phyloP scores from a whole-genome alignment of 2,797 vertebrate genomes.

The Pagetopsis macropterus region DNA sequence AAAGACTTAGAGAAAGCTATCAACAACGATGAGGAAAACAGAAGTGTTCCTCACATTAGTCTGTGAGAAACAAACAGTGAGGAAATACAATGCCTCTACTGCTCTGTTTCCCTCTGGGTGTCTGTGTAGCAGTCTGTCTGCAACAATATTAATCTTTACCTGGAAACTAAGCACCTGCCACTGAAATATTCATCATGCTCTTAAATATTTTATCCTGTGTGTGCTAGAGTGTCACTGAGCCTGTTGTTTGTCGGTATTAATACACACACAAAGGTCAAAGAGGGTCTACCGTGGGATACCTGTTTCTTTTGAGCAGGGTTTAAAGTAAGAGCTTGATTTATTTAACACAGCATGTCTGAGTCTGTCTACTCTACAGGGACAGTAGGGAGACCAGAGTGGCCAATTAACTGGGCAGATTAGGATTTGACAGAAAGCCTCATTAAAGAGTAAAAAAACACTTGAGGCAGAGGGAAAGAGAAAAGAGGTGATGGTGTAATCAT shows the following conservation, averaged over 20 bases:
- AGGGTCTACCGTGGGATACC: conserved; percentile 13
- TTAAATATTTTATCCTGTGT: conserved; percentile 79
- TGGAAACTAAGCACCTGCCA: conserved; percentile 56
- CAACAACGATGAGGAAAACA: conserved; percentile 1
- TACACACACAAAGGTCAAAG: conserved; percentile 44
- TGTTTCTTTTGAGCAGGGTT: neutral
- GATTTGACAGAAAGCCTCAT: conserved; percentile 26
- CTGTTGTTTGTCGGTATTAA: conserved; percentile 49
- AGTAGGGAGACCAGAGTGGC: conserved; percentile 19
- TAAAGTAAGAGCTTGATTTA: conserved; percentile 40
- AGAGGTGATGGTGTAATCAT: conserved; percentile 28
- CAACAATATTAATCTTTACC: conserved; percentile 59
- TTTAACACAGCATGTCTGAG: conserved; percentile 39
- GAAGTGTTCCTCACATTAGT: neutral
- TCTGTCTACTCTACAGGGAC: conserved; percentile 17
- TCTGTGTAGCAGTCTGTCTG: conserved; percentile 47
- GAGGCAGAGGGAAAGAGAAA: conserved; percentile 10
- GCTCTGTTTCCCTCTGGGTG: neutral
- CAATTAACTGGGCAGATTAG: conserved; percentile 32
- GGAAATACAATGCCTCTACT: neutral
- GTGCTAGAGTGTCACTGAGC: conserved; percentile 56
- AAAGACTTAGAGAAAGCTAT: conserved; percentile 3
- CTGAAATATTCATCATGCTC: conserved; percentile 80
- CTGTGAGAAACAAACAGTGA: conserved; percentile 6
- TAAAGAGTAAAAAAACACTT: conserved; percentile 19